Conservation (phyloP, 1,140 invertebrate species). For the Meloidogyne floridensis region DNA sequence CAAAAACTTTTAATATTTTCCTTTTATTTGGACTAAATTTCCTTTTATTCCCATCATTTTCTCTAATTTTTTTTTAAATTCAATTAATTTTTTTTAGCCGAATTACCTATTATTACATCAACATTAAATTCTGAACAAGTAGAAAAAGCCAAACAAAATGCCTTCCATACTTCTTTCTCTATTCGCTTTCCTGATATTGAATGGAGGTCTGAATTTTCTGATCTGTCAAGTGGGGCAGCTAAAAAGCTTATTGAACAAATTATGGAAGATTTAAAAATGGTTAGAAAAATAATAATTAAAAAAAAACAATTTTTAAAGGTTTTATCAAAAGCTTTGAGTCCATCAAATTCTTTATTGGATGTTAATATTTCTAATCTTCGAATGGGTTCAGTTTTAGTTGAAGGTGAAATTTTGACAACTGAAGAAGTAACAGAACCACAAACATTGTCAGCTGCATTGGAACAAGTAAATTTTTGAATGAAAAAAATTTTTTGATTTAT, state of each 20-base stretch:
- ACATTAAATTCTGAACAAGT: neutral
- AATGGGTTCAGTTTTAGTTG: constrained; percentile 14
- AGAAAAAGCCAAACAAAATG: constrained; percentile 1
- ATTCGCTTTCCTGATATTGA: constrained; percentile 20
- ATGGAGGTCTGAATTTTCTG: constrained; percentile 24
- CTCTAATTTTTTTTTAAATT: neutral
- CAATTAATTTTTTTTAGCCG: neutral
- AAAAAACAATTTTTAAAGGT: neutral
- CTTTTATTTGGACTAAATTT: too few species aligned
- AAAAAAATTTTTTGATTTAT: neutral
- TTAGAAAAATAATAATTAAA: neutral
- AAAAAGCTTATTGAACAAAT: constrained; percentile 23
- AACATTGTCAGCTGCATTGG: constrained; percentile 20
- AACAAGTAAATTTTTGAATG: constrained; percentile 13
- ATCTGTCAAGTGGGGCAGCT: constrained; percentile 21
- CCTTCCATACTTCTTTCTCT: constrained; percentile 22
- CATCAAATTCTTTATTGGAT: constrained; percentile 16
- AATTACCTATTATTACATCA: neutral
- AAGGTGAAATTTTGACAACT: constrained; percentile 15
- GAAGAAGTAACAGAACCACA: constrained; percentile 16
- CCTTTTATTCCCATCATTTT: too few species aligned
- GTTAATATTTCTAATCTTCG: neutral
- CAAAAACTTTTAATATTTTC: too few species aligned
- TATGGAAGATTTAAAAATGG: neutral
- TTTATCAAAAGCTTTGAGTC: neutral